Evolutionary conservation across 1,140 invertebrate genomes (phyloP).

Genomic region (Centruroides sculpturatus): DNA sequence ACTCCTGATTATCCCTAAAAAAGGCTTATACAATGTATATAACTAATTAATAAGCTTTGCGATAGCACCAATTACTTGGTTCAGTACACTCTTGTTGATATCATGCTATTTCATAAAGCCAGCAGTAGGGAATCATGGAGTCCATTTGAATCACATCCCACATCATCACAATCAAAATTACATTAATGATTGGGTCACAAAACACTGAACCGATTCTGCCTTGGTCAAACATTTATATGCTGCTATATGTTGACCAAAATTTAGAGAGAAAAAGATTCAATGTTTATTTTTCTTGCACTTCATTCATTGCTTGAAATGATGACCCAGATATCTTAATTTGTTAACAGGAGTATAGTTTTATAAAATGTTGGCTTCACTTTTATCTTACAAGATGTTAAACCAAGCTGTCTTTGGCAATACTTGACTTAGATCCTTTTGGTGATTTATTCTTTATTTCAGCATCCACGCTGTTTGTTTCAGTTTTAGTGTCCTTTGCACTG

Average conservation of each 20-base stretch:
- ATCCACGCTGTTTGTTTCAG: constrained; percentile 8
- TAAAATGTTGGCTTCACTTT: not conserved
- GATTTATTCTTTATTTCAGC: constrained; percentile 15
- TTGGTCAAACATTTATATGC: constrained; percentile 10
- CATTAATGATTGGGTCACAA: too few relatives aligned
- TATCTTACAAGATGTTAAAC: constrained; percentile 7
- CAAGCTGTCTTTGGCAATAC: constrained; percentile 18
- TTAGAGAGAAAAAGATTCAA: constrained; percentile 11
- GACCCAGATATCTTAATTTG: not conserved
- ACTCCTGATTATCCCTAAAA: too few relatives aligned
- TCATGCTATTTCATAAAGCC: too few relatives aligned
- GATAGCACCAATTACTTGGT: too few relatives aligned
- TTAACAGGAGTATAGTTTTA: constrained; percentile 4
- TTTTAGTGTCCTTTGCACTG: constrained; percentile 11
- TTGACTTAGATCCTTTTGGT: constrained; percentile 17
- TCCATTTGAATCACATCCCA: too few relatives aligned
- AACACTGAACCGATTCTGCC: not conserved
- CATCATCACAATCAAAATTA: too few relatives aligned
- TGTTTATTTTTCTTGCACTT: constrained; percentile 5
- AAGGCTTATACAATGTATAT: too few relatives aligned
- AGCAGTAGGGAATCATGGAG: too few relatives aligned
- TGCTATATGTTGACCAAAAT: constrained; percentile 6
- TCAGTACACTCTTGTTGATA: too few relatives aligned
- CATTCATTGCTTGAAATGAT: constrained; percentile 6
- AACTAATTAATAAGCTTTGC: too few relatives aligned